Conservation (phyloP, 1,140 invertebrate genomes). For the Diachasma alloeum region DNA sequence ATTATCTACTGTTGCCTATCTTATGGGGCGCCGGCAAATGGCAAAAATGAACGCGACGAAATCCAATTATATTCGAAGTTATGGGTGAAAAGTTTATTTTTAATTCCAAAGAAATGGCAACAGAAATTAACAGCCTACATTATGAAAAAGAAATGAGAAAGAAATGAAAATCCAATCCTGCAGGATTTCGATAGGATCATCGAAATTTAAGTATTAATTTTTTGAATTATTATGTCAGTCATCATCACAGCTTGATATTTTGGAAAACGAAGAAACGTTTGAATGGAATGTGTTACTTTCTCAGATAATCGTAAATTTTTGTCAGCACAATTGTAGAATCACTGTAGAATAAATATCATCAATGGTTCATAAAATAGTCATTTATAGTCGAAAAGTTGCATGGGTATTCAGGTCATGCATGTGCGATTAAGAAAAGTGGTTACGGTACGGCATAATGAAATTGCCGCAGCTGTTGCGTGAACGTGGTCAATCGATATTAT, state of each 20-base stretch:
- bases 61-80: neutral
- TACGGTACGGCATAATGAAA: conserved; percentile 33
- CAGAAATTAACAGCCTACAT: too few relatives aligned
- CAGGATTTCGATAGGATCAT: too few relatives aligned
- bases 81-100: neutral
- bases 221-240: too few relatives aligned
- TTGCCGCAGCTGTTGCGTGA: neutral
- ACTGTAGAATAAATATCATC: neutral
- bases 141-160: too few relatives aligned
- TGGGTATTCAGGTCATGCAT: conserved; percentile 29
- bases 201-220: too few relatives aligned
- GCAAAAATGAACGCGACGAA: too few relatives aligned
- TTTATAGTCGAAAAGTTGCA: conserved; percentile 18
- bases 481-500: conserved; percentile 4
- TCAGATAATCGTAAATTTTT: neutral
- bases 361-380: neutral
- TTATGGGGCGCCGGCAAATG: too few relatives aligned
- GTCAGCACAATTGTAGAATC: neutral
- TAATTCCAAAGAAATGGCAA: neutral
- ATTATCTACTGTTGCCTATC: too few relatives aligned
- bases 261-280: too few relatives aligned
- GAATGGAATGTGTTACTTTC: too few relatives aligned
- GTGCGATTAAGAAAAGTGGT: conserved; percentile 34
- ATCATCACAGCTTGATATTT: too few relatives aligned
- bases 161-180: too few relatives aligned